phyloP scores from a whole-genome alignment of 2,113 vertebrate species.

The Cettia cetti region DNA sequence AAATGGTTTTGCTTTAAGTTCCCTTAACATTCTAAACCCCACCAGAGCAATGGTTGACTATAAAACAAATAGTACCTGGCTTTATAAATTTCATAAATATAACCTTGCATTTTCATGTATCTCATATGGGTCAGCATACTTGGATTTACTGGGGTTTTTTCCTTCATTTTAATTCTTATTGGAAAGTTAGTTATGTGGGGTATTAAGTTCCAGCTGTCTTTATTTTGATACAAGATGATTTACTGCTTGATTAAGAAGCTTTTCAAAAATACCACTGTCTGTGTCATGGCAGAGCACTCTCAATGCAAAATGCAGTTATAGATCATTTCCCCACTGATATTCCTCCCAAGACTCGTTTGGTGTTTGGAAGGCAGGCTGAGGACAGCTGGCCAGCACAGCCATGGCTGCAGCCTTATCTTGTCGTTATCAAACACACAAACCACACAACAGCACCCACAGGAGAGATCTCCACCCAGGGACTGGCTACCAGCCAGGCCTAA shows the following conservation, averaged over 20 bases:
- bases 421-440: neutral
- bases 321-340: neutral
- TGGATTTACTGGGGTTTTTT: neutral
- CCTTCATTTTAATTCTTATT: neutral
- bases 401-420: neutral
- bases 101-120: neutral
- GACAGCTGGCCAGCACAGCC: neutral
- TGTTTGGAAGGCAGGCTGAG: neutral
- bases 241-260: neutral
- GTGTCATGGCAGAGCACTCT: neutral
- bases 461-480: too few species aligned
- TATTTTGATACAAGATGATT: neutral
- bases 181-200: neutral
- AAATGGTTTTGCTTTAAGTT: neutral
- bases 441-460: accelerated
- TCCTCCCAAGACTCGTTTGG: neutral
- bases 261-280: neutral
- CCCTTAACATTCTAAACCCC: neutral
- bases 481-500: neutral
- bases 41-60: neutral
- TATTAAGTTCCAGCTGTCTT: neutral
- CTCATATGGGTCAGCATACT: neutral
- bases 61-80: neutral
- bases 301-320: neutral
- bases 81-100: neutral